These are phyloP conservation scores for Brachionus asplanchnoidis DNA, from an alignment of 1,140 invertebrate species.

Conservation along the genomic window DNA sequence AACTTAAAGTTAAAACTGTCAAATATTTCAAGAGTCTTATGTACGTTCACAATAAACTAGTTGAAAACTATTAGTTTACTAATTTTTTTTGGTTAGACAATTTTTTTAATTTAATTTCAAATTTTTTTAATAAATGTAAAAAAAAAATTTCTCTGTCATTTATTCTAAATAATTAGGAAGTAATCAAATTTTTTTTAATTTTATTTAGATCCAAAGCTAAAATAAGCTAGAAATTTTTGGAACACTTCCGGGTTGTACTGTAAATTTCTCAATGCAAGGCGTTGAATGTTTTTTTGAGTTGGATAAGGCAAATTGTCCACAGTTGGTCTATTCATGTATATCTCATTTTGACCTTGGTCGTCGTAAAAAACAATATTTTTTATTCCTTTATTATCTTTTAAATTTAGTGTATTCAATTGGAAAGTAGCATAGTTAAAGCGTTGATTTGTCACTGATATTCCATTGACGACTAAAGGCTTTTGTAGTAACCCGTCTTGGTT, in stretches of 20 bases:
- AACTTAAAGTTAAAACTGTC: constrained; percentile 93
- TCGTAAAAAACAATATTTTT: constrained; percentile 33
- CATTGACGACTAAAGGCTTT: constrained; percentile 14
- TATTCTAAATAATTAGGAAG: not conserved
- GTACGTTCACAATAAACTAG: constrained; percentile 57
- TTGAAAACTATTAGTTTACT: constrained; percentile 46
- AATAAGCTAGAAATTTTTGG: constrained; percentile 29
- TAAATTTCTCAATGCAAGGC: constrained; percentile 8
- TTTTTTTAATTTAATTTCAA: not conserved
- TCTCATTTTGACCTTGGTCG: not conserved
- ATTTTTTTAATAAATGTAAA: not conserved
- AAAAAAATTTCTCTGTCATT: not conserved
- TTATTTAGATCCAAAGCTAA: not conserved
- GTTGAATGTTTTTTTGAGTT: constrained; percentile 38
- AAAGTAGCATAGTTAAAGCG: constrained; percentile 36
- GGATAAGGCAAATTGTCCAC: constrained; percentile 14
- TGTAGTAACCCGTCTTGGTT: not conserved
- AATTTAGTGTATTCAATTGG: constrained; percentile 41
- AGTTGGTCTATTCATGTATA: constrained; percentile 33
- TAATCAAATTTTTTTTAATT: not conserved
- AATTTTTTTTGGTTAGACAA: not conserved
- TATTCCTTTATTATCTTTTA: constrained; percentile 21
- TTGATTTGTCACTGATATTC: constrained; percentile 14
- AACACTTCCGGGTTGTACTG: constrained; percentile 26
- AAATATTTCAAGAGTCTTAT: constrained; percentile 91